phyloP scores from a whole-genome alignment of 2,888 invertebrate genomes.

The Portevinia maculata region DNA sequence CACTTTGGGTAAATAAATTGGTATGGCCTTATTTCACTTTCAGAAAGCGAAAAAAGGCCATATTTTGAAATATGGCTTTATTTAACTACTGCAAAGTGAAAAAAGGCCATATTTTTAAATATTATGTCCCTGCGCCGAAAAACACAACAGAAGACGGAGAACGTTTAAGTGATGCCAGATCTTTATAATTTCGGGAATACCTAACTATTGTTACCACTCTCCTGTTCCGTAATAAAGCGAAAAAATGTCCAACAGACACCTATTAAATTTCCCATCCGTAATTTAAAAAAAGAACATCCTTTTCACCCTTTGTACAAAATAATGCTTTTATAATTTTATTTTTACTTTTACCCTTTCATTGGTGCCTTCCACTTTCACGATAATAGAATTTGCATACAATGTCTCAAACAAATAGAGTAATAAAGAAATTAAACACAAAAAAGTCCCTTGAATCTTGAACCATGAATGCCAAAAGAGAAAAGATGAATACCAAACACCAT shows the following conservation, averaged over 20 bases:
- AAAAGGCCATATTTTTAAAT: too few relatives aligned
- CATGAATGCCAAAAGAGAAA: slow-evolving; percentile 17
- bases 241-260: not conserved
- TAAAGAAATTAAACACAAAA: slow-evolving; percentile 15
- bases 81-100: too few relatives aligned
- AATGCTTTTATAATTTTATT: slow-evolving; percentile 47
- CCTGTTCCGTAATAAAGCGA: not conserved
- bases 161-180: too few relatives aligned
- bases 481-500: slow-evolving; percentile 39
- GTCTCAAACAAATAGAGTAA: slow-evolving; percentile 11
- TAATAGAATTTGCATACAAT: slow-evolving; percentile 54
- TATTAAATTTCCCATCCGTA: not conserved
- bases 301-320: not conserved
- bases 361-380: not conserved
- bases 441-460: not conserved
- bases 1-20: too few relatives aligned
- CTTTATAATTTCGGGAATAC: too few relatives aligned
- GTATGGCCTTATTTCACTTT: too few relatives aligned
- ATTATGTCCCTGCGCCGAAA: too few relatives aligned
- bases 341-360: slow-evolving; percentile 32
- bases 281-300: not conserved
- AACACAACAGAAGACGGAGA: too few relatives aligned
- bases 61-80: too few relatives aligned
- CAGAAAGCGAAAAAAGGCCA: too few relatives aligned
- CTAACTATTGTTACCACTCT: not conserved